Evolutionary conservation across 2,888 invertebrate species (phyloP), one percentile per base, ranked within the genome.

Genomic region (Drosophila imparisetae): DNA sequence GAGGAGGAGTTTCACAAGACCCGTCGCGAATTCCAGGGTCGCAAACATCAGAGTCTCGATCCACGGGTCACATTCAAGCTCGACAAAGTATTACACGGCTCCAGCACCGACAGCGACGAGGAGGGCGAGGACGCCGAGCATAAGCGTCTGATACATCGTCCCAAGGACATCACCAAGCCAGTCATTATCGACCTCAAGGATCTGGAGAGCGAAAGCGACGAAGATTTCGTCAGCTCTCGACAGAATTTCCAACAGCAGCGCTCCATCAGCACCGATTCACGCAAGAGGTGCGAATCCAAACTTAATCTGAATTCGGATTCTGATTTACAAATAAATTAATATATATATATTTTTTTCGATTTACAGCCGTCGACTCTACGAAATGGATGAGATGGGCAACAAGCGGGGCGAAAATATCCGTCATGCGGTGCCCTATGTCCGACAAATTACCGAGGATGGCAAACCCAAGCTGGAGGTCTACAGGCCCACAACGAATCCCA

Each of bases 191-290:
- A 93, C 78, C 88, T 93, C 29, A 93, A 93, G 77, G 93, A 92
- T 82, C 78, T 92, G 50, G 93, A 92, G 67, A 93, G 92, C 64
- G 93, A 92, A 67, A 92, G 93, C 60, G 92, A 92, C 85, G 93
- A 93, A 57, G 94, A 95, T 66, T 95, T 94, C 81, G 93, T 94
- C 78, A 93, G 94, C 38, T 94, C 95, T 21, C 93, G 95, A 29
- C 94, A 94, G 66, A 94, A 94, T 87, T 95, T 95, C 87, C 95
- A 95, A 88, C 94, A 95, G 83, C 93, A 95, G 73, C 94, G 95
- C 63, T 94, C 95, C 83, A 94, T 95, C 73, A 95, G 95, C 91
- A 93, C 94, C 86, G 95, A 95, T 75, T 95, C 95, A 92, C 94
- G 94, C 79, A 95, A 94, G 82, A 95, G 93, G 93, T 93, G 77